phyloP scores from a whole-genome alignment of 2,797 vertebrate genomes.

The Lepidocolaptes lacrymiger region DNA sequence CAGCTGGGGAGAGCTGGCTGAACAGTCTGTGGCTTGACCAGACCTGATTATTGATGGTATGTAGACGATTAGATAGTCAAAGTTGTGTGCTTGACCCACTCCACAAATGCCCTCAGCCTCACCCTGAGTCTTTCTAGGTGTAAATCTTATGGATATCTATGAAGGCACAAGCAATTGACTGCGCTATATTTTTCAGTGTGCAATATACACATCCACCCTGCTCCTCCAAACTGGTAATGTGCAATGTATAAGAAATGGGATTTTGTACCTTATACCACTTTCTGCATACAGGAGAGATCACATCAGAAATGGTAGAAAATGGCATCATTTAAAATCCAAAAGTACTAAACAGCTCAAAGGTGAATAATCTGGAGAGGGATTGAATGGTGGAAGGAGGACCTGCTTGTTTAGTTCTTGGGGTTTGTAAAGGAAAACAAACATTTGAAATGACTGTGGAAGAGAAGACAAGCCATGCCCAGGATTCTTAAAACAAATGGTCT shows the following conservation, averaged over 20 bases:
- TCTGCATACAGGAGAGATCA: not conserved
- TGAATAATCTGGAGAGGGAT: not conserved
- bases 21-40: not conserved
- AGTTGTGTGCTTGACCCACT: accelerated
- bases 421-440: not conserved
- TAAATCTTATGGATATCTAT: not conserved
- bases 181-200: not conserved
- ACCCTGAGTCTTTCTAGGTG: not conserved
- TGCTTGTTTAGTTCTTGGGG: not conserved
- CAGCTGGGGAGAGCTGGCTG: not conserved
- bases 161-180: not conserved
- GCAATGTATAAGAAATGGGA: not conserved
- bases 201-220: not conserved
- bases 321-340: not conserved
- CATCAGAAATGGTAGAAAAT: not conserved
- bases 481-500: not conserved
- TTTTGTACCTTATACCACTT: not conserved
- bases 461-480: not conserved
- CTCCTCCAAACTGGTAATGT: not conserved
- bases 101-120: not conserved
- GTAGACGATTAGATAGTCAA: not conserved
- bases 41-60: not conserved
- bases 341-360: not conserved
- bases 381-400: not conserved
- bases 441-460: not conserved